Base-by-base conservation (phyloP, 2,888 invertebrate species). In the Euphydryas editha region DNA sequence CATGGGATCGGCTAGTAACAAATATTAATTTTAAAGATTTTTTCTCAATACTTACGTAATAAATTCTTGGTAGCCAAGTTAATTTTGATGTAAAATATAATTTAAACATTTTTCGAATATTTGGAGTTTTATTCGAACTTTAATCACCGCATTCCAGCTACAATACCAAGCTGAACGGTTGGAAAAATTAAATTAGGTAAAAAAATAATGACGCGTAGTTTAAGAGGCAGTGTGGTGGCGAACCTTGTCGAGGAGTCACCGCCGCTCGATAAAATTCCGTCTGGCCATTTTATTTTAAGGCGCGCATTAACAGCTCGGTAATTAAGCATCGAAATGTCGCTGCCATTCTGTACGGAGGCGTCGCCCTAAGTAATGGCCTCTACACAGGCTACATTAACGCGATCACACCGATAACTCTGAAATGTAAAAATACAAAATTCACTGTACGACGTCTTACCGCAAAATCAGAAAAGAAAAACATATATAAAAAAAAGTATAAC, bases 291-390 rank as follows among this genome's bases (percentile, higher is more conserved):
- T 86, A 82, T 87, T 86, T 83, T 76, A 78, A 84, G 81, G 81
- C 79, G 77, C 75, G 77, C 85, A 82, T 86, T 87, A 85, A 86
- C 84, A 81, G 75, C 78, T 74, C 70, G 82, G 86, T 89, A 89
- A 90, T 90, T 89, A 89, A 89, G 84, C 85, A 88, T 84, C 83
- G 82, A 86, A 87, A 87, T 86, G 86, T 87, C 84, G 81, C 78
- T 75, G 77, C 76, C 72, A 76, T 74, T 68, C 73, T 78, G 76
- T 76, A 74, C 68, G 65, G 72, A 84, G 85, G 86, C 86, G 84
- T 86, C 81, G 82, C 77, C 74, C 76, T 85, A 85, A 87, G 83
- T 85, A 85, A 87, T 86, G 81, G 79, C 77, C 74, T 66, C 74
- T 74, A 74, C 73, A 66, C 74, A 72, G 67, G 71, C 73, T 76